Evolutionary conservation across 2,888 invertebrate genomes (phyloP), one percentile per base, ranked within the genome.

Genomic region (Dilophus febrilis): DNA sequence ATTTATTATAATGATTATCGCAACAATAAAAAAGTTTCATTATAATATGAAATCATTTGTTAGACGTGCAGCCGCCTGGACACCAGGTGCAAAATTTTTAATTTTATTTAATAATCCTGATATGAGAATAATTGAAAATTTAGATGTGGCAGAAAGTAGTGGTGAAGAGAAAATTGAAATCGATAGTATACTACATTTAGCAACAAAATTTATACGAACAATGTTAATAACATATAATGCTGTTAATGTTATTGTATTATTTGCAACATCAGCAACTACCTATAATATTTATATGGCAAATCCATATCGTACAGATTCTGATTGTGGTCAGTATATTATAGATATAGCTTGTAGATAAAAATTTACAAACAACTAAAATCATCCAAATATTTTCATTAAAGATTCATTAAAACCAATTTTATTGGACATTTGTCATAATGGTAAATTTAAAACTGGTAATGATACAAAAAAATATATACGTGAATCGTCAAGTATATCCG

Each of bases 41-140:
- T 14, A 26, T 3, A 32, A 38, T 29, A 40, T 45, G 33, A 36
- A 29, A 1, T 36, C 44, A 1, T 50, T 48, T 41, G 46, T 60
- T 3, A 55, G 49, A 26, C 45, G 42, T 11, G 51, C 53, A 47
- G 44, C 52, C 6, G 54, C 56, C 0, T 62, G 61, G 59, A 61
- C 61, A 47, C 61, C 61, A 1, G 58, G 56, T 1, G 61, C 54
- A 1, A 52, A 50, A 17, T 61, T 61, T 41, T 39, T 63, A 4
- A 48, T 63, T 13, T 50, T 63, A 19, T 62, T 49, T 38, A 55
- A 59, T 35, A 55, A 59, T 43, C 46, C 47, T 1, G 35, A 45
- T 1, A 19, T 50, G 2, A 19, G 35, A 26, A 11, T n/a, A n/a
- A n/a, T n/a, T n/a, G n/a, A n/a, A n/a, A n/a, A n/a, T n/a, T n/a